These are phyloP conservation scores for Pammene fasciana DNA, from an alignment of 2,888 invertebrate genomes.

Conservation along the genomic window DNA sequence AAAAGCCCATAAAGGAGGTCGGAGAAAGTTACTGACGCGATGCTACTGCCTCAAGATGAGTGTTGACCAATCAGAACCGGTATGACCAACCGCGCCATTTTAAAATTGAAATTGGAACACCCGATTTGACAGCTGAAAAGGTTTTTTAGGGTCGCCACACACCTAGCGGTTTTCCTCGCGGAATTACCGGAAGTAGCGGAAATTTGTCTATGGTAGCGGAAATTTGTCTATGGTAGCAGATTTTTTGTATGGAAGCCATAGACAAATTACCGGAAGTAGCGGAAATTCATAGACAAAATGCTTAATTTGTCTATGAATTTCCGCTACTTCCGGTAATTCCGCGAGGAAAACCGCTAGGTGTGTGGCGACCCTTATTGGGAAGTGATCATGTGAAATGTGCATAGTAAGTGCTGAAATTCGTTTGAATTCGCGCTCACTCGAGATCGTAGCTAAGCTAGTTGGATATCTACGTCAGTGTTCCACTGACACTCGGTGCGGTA, in stretches of 20 bases:
- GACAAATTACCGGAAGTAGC: too few relatives aligned
- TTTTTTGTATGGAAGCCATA: too few relatives aligned
- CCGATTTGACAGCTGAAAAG: slow-evolving; percentile 35
- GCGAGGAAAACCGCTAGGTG: too few relatives aligned
- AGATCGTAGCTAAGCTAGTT: slow-evolving; percentile 7
- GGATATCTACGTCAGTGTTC: slow-evolving; percentile 61
- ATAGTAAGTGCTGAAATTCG: slow-evolving; percentile 23
- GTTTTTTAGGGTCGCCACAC: too few relatives aligned
- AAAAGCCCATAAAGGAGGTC: slow-evolving; percentile 66
- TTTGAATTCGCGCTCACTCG: slow-evolving; percentile 20
- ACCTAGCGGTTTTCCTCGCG: too few relatives aligned
- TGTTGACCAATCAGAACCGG: slow-evolving; percentile 71
- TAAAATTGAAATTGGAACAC: slow-evolving; percentile 47
- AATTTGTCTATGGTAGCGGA: too few relatives aligned
- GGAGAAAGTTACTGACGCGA: slow-evolving; percentile 76
- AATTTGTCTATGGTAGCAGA: too few relatives aligned
- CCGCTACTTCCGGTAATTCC: too few relatives aligned
- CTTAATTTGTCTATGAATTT: too few relatives aligned
- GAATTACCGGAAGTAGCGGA: too few relatives aligned
- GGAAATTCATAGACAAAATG: too few relatives aligned
- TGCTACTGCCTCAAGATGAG: slow-evolving; percentile 59
- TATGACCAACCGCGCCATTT: slow-evolving; percentile 50
- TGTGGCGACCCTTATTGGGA: too few relatives aligned
- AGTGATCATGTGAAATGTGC: slow-evolving; percentile 10
- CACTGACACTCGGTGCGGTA: slow-evolving; percentile 69